A percentile compares a stretch with the other conserved stretches of the same genome.
Evolutionary conservation across 2,113 vertebrate species (phyloP).

Genomic region (Xyliphius kryptos): DNA sequence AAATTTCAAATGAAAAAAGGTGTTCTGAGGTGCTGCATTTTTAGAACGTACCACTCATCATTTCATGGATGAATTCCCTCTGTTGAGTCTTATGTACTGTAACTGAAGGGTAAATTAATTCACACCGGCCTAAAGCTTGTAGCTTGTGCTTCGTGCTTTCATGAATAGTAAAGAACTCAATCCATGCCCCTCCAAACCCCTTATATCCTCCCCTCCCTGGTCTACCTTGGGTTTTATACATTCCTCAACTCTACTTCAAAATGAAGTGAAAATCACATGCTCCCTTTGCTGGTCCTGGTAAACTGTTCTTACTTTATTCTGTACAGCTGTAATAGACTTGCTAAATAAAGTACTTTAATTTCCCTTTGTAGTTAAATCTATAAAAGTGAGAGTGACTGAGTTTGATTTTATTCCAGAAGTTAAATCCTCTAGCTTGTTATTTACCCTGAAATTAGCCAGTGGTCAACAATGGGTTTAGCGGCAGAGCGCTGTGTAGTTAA

Average conservation of each 20-base stretch:
- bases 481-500: neutral
- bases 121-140: conserved; percentile 5
- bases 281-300: neutral
- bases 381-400: neutral
- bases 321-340: neutral
- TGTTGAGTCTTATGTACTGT: conserved; percentile 1
- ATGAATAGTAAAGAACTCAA: conserved; percentile 26
- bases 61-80: conserved; percentile 16
- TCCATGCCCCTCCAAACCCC: conserved; percentile 25
- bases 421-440: neutral
- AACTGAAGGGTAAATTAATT: conserved; percentile 16
- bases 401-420: neutral
- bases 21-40: conserved; percentile 11
- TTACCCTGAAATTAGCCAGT: neutral
- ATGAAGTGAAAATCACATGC: conserved; percentile 46
- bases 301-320: neutral
- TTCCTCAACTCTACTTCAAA: conserved; percentile 45
- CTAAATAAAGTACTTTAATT: neutral
- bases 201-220: conserved; percentile 38
- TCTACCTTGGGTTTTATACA: conserved; percentile 45
- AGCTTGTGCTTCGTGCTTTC: conserved; percentile 10
- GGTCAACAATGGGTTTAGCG: neutral
- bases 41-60: conserved; percentile 2
- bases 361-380: neutral
- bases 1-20: conserved; percentile 1